A percentile compares a stretch with the other conserved stretches of the same genome.
phyloP scores from a whole-genome alignment of 2,113 vertebrate genomes.

The Tichodroma muraria region DNA sequence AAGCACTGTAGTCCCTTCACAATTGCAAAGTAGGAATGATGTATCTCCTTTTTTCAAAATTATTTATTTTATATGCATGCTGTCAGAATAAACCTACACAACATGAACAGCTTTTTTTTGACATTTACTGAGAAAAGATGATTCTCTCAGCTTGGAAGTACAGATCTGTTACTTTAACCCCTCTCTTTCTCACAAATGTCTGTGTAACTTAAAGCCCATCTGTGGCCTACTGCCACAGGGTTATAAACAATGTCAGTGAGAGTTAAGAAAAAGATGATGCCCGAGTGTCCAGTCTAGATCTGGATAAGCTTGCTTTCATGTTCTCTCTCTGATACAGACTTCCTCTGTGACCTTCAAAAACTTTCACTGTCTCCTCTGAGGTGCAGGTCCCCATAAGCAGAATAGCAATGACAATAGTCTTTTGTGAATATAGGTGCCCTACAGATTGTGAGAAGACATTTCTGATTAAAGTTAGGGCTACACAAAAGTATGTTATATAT shows the following conservation, averaged over 20 bases:
- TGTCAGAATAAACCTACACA: not conserved
- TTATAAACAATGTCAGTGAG: not conserved
- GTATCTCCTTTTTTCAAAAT: not conserved
- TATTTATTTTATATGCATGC: not conserved
- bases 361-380: not conserved
- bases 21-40: not conserved
- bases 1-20: not conserved
- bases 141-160: not conserved
- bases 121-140: not conserved
- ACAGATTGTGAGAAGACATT: not conserved
- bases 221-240: not conserved
- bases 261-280: not conserved
- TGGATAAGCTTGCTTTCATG: not conserved
- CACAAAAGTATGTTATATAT: not conserved
- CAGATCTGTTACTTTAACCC: not conserved
- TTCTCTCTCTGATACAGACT: not conserved
- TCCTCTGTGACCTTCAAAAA: not conserved
- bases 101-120: not conserved
- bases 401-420: not conserved
- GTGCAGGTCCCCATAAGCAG: not conserved
- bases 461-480: not conserved
- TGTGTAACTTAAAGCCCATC: not conserved
- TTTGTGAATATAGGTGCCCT: not conserved
- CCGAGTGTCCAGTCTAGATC: not conserved
- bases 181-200: not conserved